Evolutionary conservation across 2,797 vertebrate genomes (phyloP).

Genomic region (Lepidocolaptes lacrymiger): DNA sequence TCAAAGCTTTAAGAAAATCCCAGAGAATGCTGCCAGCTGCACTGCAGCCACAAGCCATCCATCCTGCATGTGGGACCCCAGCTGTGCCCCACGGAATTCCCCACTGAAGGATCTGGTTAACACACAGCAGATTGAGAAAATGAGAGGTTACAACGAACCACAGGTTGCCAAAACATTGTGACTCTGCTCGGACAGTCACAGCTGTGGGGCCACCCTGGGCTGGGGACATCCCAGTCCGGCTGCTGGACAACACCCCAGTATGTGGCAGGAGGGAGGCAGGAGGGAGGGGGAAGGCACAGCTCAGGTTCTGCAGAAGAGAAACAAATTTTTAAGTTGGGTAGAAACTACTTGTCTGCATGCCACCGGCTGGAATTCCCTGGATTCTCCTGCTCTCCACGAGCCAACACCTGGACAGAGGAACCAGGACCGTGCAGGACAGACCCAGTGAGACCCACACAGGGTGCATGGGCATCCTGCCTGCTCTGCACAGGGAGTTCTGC

Average conservation of each 20-base stretch:
- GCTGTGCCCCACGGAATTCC: neutral
- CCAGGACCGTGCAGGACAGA: neutral
- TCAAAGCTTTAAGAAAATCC: constrained; percentile 47
- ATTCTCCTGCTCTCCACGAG: neutral
- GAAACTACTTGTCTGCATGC: neutral
- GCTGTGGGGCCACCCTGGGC: neutral
- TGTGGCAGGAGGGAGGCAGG: neutral
- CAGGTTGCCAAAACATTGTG: neutral
- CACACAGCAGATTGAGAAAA: neutral
- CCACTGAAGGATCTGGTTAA: neutral
- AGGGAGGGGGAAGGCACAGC: neutral
- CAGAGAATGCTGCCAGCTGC: constrained; percentile 21
- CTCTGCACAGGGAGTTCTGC: neutral
- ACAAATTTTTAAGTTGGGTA: neutral
- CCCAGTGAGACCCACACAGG: rapidly evolving
- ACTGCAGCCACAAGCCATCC: neutral
- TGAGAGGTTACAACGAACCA: neutral
- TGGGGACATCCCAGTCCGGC: neutral
- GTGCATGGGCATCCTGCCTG: rapidly evolving
- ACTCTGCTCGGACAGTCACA: neutral
- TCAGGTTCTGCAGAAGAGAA: neutral
- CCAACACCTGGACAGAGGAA: neutral
- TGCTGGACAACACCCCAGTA: rapidly evolving
- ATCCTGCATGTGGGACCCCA: neutral
- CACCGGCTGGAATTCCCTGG: neutral